Conservation (phyloP, 2,113 vertebrate species). For the Colaptes auratus region DNA sequence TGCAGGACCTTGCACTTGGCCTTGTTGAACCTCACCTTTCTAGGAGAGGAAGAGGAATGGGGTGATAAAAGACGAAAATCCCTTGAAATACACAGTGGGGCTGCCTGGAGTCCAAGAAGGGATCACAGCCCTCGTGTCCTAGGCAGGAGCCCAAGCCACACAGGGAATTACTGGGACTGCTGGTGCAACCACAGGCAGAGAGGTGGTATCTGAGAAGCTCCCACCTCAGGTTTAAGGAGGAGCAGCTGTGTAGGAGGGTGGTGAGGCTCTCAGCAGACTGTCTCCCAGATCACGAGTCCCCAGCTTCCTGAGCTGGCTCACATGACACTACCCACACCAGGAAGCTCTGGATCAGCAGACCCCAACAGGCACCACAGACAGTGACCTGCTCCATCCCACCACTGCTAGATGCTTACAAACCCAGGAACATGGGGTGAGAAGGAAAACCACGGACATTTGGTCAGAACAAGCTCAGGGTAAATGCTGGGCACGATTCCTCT, state of each 20-base stretch:
- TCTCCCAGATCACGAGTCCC: not conserved
- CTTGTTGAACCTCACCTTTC: not conserved
- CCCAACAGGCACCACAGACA: not conserved
- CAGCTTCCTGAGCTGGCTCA: not conserved
- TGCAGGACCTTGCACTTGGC: too few species aligned
- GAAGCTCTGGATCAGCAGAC: not conserved
- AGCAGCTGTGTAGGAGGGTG: not conserved
- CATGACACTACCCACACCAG: fast-evolving
- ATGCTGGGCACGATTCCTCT: fast-evolving
- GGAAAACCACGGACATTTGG: not conserved
- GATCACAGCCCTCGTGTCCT: not conserved
- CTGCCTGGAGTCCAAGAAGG: not conserved
- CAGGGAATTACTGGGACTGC: too few species aligned
- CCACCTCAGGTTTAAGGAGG: not conserved
- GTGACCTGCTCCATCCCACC: not conserved
- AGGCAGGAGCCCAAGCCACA: not conserved
- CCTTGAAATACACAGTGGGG: not conserved
- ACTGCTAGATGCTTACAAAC: not conserved
- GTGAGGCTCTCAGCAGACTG: not conserved
- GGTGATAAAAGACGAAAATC: not conserved
- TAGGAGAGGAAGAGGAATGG: not conserved
- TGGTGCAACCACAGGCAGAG: not conserved
- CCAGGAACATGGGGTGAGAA: not conserved
- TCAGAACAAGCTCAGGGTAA: not conserved
- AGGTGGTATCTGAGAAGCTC: not conserved